These are phyloP conservation scores for Periparus ater DNA, from an alignment of 2,797 vertebrate species.

Conservation along the genomic window DNA sequence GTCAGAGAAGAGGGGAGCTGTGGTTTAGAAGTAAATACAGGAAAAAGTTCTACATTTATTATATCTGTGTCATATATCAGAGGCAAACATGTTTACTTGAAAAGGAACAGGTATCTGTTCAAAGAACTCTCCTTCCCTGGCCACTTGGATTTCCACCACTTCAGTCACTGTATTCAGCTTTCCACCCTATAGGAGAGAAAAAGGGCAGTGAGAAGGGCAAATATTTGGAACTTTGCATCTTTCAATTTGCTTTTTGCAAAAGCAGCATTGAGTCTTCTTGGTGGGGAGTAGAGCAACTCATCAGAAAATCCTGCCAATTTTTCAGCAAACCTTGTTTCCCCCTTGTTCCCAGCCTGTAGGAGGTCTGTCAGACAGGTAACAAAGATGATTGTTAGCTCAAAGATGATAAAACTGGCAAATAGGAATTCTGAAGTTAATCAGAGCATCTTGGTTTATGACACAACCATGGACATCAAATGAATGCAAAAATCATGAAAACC, in stretches of 20 bases:
- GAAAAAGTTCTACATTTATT: not conserved
- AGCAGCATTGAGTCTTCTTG: not conserved
- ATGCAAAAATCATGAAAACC: not conserved
- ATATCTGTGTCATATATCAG: not conserved
- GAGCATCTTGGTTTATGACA: conserved; percentile 3
- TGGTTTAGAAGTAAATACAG: not conserved
- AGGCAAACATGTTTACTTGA: not conserved
- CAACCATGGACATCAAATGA: not conserved
- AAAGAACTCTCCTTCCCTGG: not conserved
- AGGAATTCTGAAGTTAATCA: not conserved
- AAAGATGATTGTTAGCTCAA: not conserved
- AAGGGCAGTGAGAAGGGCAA: not conserved
- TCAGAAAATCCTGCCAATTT: not conserved
- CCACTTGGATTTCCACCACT: not conserved
- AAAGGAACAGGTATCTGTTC: not conserved
- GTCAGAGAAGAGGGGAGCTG: not conserved
- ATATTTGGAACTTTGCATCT: not conserved
- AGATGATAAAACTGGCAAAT: not conserved
- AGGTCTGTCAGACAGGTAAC: not conserved
- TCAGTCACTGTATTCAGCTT: not conserved
- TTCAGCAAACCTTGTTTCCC: not conserved
- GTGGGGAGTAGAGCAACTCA: not conserved
- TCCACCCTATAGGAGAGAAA: not conserved
- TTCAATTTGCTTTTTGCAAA: not conserved
- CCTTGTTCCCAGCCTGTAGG: not conserved